Conservation (phyloP, 2,797 vertebrate genomes). For the Neostethus bicornis region DNA sequence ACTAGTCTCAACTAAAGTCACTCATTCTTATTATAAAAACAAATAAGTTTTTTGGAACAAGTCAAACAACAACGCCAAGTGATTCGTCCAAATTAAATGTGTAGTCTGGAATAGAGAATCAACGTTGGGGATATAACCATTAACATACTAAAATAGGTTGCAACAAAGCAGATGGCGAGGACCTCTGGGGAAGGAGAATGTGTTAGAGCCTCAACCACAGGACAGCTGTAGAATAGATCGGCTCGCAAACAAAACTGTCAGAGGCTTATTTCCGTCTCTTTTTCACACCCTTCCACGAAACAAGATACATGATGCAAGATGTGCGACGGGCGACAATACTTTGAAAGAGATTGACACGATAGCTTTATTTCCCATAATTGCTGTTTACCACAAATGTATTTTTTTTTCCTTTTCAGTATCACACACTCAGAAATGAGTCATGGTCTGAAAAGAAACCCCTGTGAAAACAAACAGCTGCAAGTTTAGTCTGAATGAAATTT, state of each 20-base stretch:
- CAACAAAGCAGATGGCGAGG: constrained; percentile 65
- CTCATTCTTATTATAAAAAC: too few relatives aligned
- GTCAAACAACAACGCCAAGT: too few relatives aligned
- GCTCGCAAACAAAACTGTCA: constrained; percentile 28
- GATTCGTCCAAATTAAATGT: too few relatives aligned
- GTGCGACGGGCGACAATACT: neutral
- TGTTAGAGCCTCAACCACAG: constrained; percentile 40
- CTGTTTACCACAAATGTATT: constrained; percentile 7
- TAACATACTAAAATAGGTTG: constrained; percentile 45
- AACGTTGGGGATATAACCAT: constrained; percentile 53
- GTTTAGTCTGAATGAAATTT: neutral
- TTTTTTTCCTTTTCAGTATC: neutral
- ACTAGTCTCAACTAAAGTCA: too few relatives aligned
- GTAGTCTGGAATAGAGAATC: constrained; percentile 33
- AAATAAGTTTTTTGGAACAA: too few relatives aligned
- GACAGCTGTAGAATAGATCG: constrained; percentile 47
- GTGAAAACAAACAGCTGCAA: constrained; percentile 17
- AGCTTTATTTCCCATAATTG: constrained; percentile 25
- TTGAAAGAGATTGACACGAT: constrained; percentile 24
- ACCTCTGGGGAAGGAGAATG: constrained; percentile 41
- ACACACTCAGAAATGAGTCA: constrained; percentile 24
- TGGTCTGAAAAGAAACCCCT: neutral
- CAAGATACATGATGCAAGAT: neutral
- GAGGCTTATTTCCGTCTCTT: constrained; percentile 27
- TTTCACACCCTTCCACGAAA: constrained; percentile 7